Base-by-base conservation (phyloP, 2,113 vertebrate species). In the Motacilla alba region DNA sequence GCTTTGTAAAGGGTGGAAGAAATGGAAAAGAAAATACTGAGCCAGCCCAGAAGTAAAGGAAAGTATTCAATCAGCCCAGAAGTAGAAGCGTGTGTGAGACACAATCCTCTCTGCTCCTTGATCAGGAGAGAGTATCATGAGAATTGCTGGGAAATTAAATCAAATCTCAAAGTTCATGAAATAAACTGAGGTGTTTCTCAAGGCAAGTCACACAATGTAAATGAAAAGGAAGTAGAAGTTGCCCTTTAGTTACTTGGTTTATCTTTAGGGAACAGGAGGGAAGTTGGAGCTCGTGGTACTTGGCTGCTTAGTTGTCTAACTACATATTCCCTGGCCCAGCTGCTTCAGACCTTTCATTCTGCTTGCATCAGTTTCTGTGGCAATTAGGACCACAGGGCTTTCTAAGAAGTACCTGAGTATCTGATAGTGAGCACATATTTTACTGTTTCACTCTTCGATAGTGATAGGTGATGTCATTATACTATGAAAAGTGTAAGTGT, bases 401-500 rank as follows among this genome's bases (percentile, higher is more conserved):
- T 63, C 52, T 37, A 2, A n/a, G 47, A 41, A 33, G 19, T 35
- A 31, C 10, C 7, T 3, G 3, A 3, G 14, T 63, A 35, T 24
- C 46, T 66, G n/a, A 43, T 11, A 46, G 18, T 3, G 6, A 24
- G 68, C 17, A 22, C n/a, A 15, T 6, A 1, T 50, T 37, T 58
- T 49, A 31, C 11, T 77, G 11, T 55, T 68, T 43, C 1, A 13
- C 39, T 67, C 23, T 30, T 43, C 0, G 0, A 8, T 28, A 31
- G 30, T 53, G 28, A 21, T 17, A 13, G 60, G 9, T 24, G 6
- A 20, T 41, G 33, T 12, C 59, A 22, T 82, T 13, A 0, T 22
- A 20, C 20, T 63, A 0, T 27, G 47, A 28, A 82, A 67, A 21
- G 27, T 50, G 21, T 5, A 79, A 39, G 21, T 78, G 33, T 63